These are phyloP conservation scores for Percina caprodes DNA, from an alignment of 2,113 vertebrate genomes.

Conservation along the genomic window DNA sequence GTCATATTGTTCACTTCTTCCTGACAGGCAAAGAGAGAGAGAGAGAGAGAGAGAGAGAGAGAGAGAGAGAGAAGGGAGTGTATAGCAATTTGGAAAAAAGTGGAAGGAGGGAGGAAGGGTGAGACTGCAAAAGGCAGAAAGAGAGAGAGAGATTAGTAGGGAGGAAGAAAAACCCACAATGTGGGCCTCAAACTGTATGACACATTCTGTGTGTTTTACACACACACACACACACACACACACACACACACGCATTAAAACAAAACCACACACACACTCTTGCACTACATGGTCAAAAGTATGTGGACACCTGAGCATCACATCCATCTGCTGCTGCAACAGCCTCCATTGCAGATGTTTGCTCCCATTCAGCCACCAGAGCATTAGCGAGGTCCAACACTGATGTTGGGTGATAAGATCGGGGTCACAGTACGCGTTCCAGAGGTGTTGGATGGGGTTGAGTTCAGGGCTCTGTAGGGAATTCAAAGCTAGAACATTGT, in stretches of 20 bases:
- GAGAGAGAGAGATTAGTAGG: conserved; percentile 70
- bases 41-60: too few species aligned
- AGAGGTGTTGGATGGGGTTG: too few species aligned
- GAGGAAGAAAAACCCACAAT: conserved; percentile 61
- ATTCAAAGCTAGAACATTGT: not conserved
- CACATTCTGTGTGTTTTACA: not conserved
- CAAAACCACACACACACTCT: not conserved
- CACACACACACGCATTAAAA: not conserved
- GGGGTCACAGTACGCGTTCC: too few species aligned
- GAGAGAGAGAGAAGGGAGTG: conserved; percentile 44
- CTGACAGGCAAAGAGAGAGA: conserved; percentile 62
- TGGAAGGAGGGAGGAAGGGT: conserved; percentile 10
- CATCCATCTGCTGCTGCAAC: not conserved
- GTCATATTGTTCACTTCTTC: conserved; percentile 84
- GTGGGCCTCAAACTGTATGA: conserved; percentile 51
- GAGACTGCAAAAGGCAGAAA: conserved; percentile 24
- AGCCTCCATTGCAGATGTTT: not conserved
- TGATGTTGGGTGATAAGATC: too few species aligned
- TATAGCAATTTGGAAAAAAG: conserved; percentile 36
- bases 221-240: not conserved
- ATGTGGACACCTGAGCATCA: not conserved
- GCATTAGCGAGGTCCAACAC: too few species aligned
- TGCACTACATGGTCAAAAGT: conserved; percentile 17
- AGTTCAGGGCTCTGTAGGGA: too few species aligned
- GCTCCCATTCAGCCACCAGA: not conserved